A percentile compares a stretch with the other conserved stretches of the same genome.
Evolutionary conservation across 2,113 vertebrate species (phyloP).

Genomic region (Sylvia atricapilla): DNA sequence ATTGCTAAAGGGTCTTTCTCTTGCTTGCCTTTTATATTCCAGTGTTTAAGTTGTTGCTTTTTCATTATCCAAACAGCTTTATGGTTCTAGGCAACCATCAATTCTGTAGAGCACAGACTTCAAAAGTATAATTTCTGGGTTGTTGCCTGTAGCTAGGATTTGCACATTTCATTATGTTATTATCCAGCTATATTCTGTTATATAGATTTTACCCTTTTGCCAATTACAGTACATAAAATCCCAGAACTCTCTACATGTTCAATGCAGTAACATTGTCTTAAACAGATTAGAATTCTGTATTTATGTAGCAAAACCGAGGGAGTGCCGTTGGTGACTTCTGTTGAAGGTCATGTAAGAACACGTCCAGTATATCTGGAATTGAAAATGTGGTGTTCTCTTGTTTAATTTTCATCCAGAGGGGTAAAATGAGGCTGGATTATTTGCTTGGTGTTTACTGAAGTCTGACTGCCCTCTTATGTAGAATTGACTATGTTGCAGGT

Average conservation of each 20-base stretch:
- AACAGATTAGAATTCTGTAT: background rate
- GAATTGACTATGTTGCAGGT: background rate
- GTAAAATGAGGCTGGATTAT: background rate
- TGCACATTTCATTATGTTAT: background rate
- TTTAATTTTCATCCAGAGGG: background rate
- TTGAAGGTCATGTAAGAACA: background rate
- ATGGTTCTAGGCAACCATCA: background rate
- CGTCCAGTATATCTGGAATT: background rate
- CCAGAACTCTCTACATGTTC: background rate
- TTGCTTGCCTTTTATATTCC: background rate
- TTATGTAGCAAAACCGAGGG: background rate
- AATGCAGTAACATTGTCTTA: background rate
- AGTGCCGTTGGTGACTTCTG: background rate
- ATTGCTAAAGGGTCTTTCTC: background rate
- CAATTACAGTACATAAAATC: background rate
- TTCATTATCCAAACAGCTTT: background rate
- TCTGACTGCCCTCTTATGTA: constrained; percentile 23
- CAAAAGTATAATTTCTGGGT: background rate
- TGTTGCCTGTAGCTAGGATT: background rate
- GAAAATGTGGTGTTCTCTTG: background rate
- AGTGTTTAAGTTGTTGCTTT: background rate
- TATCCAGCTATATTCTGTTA: background rate
- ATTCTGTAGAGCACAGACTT: background rate
- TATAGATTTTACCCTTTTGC: background rate
- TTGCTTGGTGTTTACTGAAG: constrained; percentile 12